Evolutionary conservation across 2,888 invertebrate genomes (phyloP), one percentile per base, ranked within the genome.

Genomic region (Embidobia sp.): DNA sequence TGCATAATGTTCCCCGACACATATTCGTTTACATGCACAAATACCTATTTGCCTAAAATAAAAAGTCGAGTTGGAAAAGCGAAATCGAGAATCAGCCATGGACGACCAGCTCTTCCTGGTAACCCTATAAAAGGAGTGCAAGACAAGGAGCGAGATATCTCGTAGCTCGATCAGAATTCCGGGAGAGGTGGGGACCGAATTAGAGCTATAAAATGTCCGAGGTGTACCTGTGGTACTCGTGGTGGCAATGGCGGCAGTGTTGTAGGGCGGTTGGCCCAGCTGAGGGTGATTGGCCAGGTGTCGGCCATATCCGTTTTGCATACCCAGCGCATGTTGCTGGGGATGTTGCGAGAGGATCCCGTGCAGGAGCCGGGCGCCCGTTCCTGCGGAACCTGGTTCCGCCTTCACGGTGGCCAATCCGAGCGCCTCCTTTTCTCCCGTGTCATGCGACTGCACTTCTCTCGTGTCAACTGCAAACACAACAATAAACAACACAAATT

Each of bases 231-330:
- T 89, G 84, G 90, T 92, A 85, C 90, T 92, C 83, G 90, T 92
- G 84, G 87, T 86, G 64, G 88, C 88, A 75, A 88, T 87, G 29
- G 86, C 85, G 82, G 87, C 86, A 80, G 87, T 85, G 80, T 92
- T 93, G 88, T 93, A 94, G 79, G 93, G 83, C 67, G 93, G 82
- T 92, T 92, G 86, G 92, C 93, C 90, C 92, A 92, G 82, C 92
- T 92, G 83, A 88, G 90, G 78, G 87, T 90, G 86, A 90, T 82
- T 89, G 61, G 83, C 80, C 80, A 88, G 81, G 72, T 89, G 89
- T 61, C 89, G 86, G 40, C 85, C 85, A 67, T 89, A 89, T 57
- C 88, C 88, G 57, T 87, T 89, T 64, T 88, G 88, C 75, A 88
- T 83, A 37, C 82, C 84, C 89, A 87, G 80, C 90, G 90, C 78